Evolutionary conservation across 2,888 invertebrate genomes (phyloP).

Genomic region (Megamerina dolium): DNA sequence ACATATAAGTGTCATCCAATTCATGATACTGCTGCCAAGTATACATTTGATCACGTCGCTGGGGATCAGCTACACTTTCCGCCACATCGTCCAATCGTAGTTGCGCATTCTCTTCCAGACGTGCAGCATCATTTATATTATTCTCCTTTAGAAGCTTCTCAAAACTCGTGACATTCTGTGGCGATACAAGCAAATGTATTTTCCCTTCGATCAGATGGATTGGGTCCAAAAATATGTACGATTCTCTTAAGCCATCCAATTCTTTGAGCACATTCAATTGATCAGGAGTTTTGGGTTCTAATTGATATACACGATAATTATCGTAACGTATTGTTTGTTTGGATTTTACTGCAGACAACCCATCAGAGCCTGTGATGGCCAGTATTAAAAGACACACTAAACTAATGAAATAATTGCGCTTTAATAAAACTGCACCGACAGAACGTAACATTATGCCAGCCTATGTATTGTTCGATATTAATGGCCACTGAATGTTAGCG

Average conservation of each 20-base stretch:
- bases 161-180: conserved; percentile 27
- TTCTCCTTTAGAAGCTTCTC: too few relatives aligned
- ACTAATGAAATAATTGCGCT: too few relatives aligned
- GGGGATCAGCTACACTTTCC: conserved; percentile 22
- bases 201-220: conserved; percentile 37
- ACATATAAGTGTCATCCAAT: conserved; percentile 52
- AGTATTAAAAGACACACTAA: too few relatives aligned
- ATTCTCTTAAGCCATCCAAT: conserved; percentile 35
- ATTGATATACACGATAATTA: conserved; percentile 56
- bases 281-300: conserved; percentile 51
- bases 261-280: conserved; percentile 51
- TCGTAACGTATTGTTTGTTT: too few relatives aligned
- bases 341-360: too few relatives aligned
- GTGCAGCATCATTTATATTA: too few relatives aligned
- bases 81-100: conserved; percentile 22
- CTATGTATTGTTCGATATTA: too few relatives aligned
- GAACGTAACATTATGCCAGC: too few relatives aligned
- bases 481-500: too few relatives aligned
- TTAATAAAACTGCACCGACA: too few relatives aligned
- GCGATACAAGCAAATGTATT: conserved; percentile 49
- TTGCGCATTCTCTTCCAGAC: conserved; percentile 49
- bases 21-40: conserved; percentile 37
- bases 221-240: conserved; percentile 49
- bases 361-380: too few relatives aligned
- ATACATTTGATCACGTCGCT: conserved; percentile 26